These are phyloP conservation scores for Elachura formosa DNA, from an alignment of 2,113 vertebrate species.

Conservation along the genomic window DNA sequence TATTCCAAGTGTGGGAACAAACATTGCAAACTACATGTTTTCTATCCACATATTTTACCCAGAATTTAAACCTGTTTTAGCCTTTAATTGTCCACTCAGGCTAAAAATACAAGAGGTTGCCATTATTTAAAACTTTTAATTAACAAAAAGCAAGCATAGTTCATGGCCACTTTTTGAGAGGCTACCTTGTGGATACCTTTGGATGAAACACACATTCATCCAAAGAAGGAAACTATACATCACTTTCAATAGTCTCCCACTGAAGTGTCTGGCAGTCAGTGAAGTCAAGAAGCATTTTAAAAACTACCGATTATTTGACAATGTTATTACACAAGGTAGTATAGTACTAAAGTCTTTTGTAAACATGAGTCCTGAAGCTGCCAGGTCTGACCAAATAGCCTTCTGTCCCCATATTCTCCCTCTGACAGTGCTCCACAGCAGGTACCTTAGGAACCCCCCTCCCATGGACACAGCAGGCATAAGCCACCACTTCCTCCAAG, in stretches of 20 bases:
- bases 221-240: neutral
- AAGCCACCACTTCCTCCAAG: neutral
- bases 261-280: neutral
- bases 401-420: neutral
- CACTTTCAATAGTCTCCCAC: neutral
- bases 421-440: neutral
- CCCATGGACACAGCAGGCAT: neutral
- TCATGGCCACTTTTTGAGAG: accelerated
- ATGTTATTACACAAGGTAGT: neutral
- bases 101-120: neutral
- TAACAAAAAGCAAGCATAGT: neutral
- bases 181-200: neutral
- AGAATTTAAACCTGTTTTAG: neutral
- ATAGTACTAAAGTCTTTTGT: neutral
- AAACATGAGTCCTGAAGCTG: neutral
- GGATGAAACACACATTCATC: too few relatives aligned
- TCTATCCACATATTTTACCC: neutral
- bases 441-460: neutral
- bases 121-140: neutral
- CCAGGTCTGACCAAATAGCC: neutral
- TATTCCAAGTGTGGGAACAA: neutral
- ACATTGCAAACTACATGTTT: neutral
- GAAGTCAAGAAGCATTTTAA: neutral
- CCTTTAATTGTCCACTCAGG: neutral
- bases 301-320: neutral